Percentiles rank a stretch among this genome's conserved stretches.
Evolutionary conservation across 1,140 invertebrate species (phyloP).

Genomic region (Drosophila bocki): DNA sequence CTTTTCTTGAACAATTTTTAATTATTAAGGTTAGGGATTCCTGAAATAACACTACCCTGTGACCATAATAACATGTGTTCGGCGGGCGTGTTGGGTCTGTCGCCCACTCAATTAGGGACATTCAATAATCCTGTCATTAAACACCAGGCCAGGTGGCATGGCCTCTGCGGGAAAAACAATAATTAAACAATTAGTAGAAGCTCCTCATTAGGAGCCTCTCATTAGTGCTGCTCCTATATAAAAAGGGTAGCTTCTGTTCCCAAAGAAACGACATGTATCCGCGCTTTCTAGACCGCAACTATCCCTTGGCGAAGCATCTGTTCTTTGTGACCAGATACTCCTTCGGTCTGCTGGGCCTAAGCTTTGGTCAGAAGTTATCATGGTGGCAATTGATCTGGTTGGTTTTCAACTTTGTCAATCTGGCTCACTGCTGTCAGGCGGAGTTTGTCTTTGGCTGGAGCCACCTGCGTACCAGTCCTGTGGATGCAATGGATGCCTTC

Average conservation of each 20-base stretch:
- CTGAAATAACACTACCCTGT: not conserved
- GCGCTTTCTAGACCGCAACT: slow-evolving; percentile 41
- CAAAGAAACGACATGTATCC: slow-evolving; percentile 49
- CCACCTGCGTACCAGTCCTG: slow-evolving; percentile 47
- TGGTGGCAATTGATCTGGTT: slow-evolving; percentile 33
- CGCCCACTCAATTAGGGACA: slow-evolving; percentile 34
- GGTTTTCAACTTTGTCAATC: slow-evolving; percentile 57
- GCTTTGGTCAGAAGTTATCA: slow-evolving; percentile 26
- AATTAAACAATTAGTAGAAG: slow-evolving; percentile 28
- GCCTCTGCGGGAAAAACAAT: slow-evolving; percentile 20
- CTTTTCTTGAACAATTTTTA: not conserved
- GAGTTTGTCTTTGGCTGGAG: slow-evolving; percentile 61
- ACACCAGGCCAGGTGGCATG: slow-evolving; percentile 15
- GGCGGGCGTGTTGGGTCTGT: slow-evolving; percentile 13
- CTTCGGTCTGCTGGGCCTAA: slow-evolving; percentile 50
- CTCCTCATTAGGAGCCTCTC: not conserved
- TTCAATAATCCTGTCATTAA: slow-evolving; percentile 41
- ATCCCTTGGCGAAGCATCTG: slow-evolving; percentile 60
- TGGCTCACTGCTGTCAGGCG: slow-evolving; percentile 69
- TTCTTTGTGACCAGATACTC: slow-evolving; percentile 67
- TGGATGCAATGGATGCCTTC: slow-evolving; percentile 71
- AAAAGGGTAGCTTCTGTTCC: slow-evolving; percentile 8
- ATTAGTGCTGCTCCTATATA: slow-evolving; percentile 8
- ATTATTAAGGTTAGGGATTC: not conserved
- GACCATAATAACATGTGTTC: slow-evolving; percentile 21